Percentiles rank a stretch among this genome's conserved stretches.
phyloP scores from a whole-genome alignment of 2,113 vertebrate species.

The Tapirus terrestris region DNA sequence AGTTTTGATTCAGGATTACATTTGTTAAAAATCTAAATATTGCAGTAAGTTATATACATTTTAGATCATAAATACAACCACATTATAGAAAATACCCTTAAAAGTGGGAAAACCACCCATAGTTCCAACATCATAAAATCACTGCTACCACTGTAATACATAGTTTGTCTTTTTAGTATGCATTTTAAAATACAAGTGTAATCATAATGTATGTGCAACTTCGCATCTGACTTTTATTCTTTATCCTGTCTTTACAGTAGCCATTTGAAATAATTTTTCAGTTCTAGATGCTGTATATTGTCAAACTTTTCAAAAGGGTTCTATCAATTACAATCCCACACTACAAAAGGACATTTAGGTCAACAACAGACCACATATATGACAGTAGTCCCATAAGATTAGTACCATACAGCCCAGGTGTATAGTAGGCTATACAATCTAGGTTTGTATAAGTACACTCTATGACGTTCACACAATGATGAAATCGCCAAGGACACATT shows the following conservation, averaged over 20 bases:
- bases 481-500: too few species aligned
- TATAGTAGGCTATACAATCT: too few species aligned
- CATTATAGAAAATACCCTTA: slow-evolving; percentile 39
- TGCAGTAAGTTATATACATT: not conserved
- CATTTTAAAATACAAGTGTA: not conserved
- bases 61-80: slow-evolving; percentile 16
- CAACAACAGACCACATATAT: too few species aligned
- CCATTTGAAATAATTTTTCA: not conserved
- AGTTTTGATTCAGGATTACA: not conserved
- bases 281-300: not conserved
- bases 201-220: not conserved
- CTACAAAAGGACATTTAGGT: too few species aligned
- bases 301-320: slow-evolving; percentile 21
- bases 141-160: not conserved
- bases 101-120: not conserved
- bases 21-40: not conserved
- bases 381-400: too few species aligned
- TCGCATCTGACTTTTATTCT: not conserved
- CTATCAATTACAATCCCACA: not conserved
- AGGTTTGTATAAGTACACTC: too few species aligned
- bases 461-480: too few species aligned
- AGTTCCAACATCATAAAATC: slow-evolving; percentile 45
- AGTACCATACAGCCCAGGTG: too few species aligned
- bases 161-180: not conserved
- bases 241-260: not conserved